phyloP scores from a whole-genome alignment of 2,888 invertebrate genomes.

The Lydus trimaculatus region DNA sequence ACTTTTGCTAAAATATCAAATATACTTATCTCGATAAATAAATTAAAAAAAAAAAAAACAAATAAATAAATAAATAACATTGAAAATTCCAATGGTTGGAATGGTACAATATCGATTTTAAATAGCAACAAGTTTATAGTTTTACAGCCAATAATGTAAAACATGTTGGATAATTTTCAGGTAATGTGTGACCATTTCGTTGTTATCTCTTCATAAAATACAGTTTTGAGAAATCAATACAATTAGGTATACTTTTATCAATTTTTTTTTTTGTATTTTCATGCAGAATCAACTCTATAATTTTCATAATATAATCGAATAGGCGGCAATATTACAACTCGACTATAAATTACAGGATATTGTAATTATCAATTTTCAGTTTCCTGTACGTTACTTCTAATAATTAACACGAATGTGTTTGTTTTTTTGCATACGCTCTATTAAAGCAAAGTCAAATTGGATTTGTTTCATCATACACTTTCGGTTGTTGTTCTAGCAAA shows the following conservation, averaged over 20 bases:
- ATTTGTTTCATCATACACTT: too few relatives aligned
- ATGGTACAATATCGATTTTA: conserved; percentile 10
- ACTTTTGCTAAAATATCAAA: conserved; percentile 30
- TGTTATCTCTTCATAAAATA: not conserved
- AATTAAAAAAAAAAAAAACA: too few relatives aligned
- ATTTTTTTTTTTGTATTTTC: not conserved
- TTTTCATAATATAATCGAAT: conserved; percentile 16
- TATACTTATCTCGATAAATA: conserved; percentile 7
- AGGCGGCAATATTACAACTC: conserved; percentile 14
- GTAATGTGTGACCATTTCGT: not conserved
- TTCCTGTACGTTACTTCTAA: not conserved
- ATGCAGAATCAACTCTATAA: conserved; percentile 10
- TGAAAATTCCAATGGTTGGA: not conserved
- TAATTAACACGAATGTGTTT: too few relatives aligned
- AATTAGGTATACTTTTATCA: too few relatives aligned
- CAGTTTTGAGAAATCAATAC: not conserved
- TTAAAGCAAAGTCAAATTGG: too few relatives aligned
- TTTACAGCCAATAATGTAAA: conserved; percentile 6
- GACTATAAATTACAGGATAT: conserved; percentile 28
- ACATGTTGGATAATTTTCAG: not conserved
- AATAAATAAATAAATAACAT: not conserved
- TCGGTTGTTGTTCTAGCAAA: not conserved
- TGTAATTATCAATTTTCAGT: not conserved
- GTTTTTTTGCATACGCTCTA: too few relatives aligned
- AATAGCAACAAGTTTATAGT: conserved; percentile 11